Conservation (phyloP, 2,113 vertebrate genomes). For the Ploceus nigricollis region DNA sequence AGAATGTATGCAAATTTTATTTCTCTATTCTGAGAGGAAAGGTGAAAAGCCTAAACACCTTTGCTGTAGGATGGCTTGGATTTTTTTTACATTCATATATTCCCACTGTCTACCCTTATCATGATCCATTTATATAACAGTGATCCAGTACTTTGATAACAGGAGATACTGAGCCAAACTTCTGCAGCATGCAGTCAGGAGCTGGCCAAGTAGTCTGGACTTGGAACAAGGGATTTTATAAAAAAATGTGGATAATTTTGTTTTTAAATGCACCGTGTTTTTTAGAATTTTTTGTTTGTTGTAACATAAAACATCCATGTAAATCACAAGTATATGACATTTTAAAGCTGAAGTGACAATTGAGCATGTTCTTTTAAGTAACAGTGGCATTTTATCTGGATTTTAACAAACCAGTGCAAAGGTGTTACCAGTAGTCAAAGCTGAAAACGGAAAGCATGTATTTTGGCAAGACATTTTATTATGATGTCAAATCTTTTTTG, state of each 20-base stretch:
- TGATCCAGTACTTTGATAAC: background rate
- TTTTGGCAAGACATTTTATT: conserved; percentile 15
- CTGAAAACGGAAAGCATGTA: background rate
- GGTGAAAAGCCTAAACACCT: background rate
- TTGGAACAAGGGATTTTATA: fast-evolving
- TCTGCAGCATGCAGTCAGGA: background rate
- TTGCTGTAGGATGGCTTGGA: background rate
- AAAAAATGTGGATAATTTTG: background rate
- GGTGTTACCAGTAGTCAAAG: background rate
- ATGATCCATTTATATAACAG: background rate
- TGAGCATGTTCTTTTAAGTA: background rate
- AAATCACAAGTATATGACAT: background rate
- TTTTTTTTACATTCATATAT: background rate
- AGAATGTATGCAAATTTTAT: background rate
- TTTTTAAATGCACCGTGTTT: background rate
- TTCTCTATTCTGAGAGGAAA: background rate
- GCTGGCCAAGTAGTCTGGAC: background rate
- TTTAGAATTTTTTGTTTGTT: background rate
- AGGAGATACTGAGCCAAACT: background rate
- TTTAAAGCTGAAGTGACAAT: background rate
- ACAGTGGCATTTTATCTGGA: background rate
- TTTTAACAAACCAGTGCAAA: background rate
- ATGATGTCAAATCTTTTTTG: background rate
- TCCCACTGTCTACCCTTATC: background rate
- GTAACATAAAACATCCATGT: background rate